These are phyloP conservation scores for Lathronympha strigana DNA, from an alignment of 2,888 invertebrate species.

Conservation along the genomic window DNA sequence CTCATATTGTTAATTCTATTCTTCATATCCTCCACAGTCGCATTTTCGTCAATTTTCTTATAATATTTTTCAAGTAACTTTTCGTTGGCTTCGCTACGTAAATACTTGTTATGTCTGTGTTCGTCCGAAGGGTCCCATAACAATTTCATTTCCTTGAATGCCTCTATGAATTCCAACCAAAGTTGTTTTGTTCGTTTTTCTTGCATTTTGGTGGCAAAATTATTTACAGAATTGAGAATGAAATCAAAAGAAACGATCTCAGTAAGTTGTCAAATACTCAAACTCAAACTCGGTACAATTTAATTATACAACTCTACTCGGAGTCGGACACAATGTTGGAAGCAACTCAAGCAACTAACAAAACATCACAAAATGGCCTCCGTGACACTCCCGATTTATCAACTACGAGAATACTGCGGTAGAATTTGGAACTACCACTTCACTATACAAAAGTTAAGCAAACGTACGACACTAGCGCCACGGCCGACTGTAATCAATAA, in stretches of 20 bases:
- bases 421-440: conserved; percentile 2
- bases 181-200: neutral
- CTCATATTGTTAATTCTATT: neutral
- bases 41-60: conserved; percentile 8
- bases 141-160: neutral
- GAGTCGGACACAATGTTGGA: neutral
- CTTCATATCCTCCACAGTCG: neutral
- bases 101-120: neutral
- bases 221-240: neutral
- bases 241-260: conserved; percentile 5
- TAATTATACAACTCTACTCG: neutral
- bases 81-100: neutral
- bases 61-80: conserved; percentile 3
- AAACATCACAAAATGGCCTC: conserved; percentile 1
- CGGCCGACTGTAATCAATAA: neutral
- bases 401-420: conserved; percentile 1
- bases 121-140: conserved; percentile 8
- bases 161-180: conserved; percentile 2
- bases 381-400: neutral
- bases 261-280: neutral
- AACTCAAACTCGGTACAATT: too few relatives aligned
- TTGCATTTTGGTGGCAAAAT: neutral
- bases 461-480: conserved; percentile 5
- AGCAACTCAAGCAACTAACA: neutral
- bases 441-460: neutral